Conservation (phyloP, 2,113 vertebrate genomes). For the Myocastor coypus region DNA sequence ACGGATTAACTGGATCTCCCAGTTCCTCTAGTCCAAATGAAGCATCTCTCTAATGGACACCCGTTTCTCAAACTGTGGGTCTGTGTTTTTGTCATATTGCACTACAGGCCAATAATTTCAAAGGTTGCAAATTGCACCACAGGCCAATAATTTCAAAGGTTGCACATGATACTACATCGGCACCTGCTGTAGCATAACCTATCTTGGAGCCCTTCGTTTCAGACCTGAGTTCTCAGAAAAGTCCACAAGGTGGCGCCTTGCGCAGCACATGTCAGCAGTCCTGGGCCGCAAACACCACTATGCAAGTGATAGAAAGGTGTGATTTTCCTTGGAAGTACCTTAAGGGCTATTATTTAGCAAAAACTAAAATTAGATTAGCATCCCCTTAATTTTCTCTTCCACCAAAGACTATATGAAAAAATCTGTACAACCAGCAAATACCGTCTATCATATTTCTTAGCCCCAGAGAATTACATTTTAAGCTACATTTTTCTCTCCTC, state of each 20-base stretch:
- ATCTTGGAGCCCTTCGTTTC: rapidly evolving
- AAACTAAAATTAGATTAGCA: conserved; percentile 12
- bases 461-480: not conserved
- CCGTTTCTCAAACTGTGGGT: not conserved
- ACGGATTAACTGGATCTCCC: not conserved
- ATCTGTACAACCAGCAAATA: not conserved
- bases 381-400: conserved; percentile 18
- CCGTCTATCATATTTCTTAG: not conserved
- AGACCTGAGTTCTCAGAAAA: not conserved
- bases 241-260: conserved; percentile 82
- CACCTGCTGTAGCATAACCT: rapidly evolving
- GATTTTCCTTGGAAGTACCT: too few relatives aligned
- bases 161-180: not conserved
- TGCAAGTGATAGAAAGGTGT: rapidly evolving
- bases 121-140: too few relatives aligned
- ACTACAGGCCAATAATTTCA: not conserved
- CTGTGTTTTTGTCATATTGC: not conserved
- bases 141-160: not conserved
- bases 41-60: not conserved
- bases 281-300: rapidly evolving
- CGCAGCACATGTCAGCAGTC: not conserved
- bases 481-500: not conserved
- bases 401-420: conserved; percentile 22
- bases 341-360: not conserved
- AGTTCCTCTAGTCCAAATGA: not conserved